Conservation (phyloP, 2,888 invertebrate species). For the Ptilodon capucinus region DNA sequence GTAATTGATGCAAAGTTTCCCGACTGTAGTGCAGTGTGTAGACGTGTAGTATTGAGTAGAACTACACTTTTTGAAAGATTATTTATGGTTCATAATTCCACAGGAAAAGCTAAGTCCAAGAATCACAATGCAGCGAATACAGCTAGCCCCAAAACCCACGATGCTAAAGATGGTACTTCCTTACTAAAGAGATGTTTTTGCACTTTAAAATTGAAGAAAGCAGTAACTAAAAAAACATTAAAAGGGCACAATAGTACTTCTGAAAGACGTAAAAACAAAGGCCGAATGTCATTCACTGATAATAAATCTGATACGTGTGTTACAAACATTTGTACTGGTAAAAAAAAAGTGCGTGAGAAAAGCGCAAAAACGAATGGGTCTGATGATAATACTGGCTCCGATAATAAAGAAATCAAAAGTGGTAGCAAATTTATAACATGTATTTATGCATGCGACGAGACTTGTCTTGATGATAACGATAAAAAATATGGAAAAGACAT, state of each 20-base stretch:
- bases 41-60: no score
- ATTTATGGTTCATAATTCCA: not conserved
- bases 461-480: not conserved
- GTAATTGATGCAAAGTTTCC: no score
- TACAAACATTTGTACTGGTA: no score
- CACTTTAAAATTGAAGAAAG: not conserved
- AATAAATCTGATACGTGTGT: not conserved
- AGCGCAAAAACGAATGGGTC: no score
- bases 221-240: not conserved
- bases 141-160: not conserved
- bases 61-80: no score
- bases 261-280: not conserved
- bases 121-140: not conserved
- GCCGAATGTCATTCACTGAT: not conserved
- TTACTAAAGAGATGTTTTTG: conserved; percentile 2
- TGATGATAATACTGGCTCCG: no score
- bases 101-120: not conserved
- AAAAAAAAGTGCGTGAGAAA: no score
- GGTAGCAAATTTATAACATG: no score
- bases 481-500: not conserved
- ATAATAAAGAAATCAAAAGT: no score
- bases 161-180: not conserved
- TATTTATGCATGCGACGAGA: no score
- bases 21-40: no score
- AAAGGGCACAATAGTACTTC: not conserved